Base-by-base conservation (phyloP, 2,888 invertebrate genomes). In the Stenodema calcarata region DNA sequence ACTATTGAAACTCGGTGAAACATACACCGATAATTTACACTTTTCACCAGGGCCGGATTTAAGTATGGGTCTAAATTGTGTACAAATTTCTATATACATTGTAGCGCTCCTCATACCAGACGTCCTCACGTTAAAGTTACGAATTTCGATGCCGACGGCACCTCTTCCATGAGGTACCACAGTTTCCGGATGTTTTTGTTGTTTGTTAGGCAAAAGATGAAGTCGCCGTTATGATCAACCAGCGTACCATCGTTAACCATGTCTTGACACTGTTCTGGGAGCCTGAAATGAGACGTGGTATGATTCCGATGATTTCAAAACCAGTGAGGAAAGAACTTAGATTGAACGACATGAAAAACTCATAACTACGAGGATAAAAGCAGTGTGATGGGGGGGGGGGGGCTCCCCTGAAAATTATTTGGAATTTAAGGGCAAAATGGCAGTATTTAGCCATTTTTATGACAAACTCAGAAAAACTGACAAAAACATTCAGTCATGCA, bases 191-290 rank as follows among this genome's bases (percentile, higher is more conserved):
- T 79, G 54, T 78, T 18, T 16, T 85, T 47, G 44, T 16, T 69
- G 23, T 69, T 75, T 0, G 87, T 86, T 11, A 88, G 87, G 73
- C 84, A 69, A 35, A 88, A 88, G 18, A 88, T 80, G 47, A 88
- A 87, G 50, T 85, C 35, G 3, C 23, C 62, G 0, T n/a, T n/a
- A n/a, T 6, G 18, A 18, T 84, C 73, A 27, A 42, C 73, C 16
- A 84, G 44, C 0, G 41, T 28, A 16, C 84, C 84, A 14, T 4
- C 18, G 16, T 84, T 75, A 23, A 84, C 35, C 84, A 84, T 73
- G 0, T 75, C 28, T 44, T 84, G 70, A 18, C 84, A 84, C 27
- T 80, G 54, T 2, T 11, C 7, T 18, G 54, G n/a, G 4, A 14
- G 2, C 82, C 82, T 82, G 82, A n/a, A 35, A 42, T 14, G 2